These are phyloP conservation scores for Dynastes hyllus DNA, from an alignment of 2,888 invertebrate species.

Conservation along the genomic window DNA sequence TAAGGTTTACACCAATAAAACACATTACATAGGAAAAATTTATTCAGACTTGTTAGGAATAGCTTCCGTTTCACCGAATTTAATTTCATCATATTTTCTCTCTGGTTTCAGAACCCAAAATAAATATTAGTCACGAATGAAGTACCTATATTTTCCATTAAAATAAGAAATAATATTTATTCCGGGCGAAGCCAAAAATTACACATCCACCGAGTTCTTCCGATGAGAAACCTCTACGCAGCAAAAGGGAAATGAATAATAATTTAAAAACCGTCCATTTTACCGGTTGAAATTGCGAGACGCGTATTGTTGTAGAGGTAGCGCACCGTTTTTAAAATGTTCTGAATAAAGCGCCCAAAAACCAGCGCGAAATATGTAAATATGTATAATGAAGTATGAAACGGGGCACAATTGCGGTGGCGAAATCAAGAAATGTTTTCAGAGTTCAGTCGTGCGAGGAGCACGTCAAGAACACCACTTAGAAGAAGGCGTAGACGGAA, in stretches of 20 bases:
- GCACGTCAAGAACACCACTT: constrained; percentile 70
- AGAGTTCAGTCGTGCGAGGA: constrained; percentile 65
- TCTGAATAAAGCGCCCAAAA: constrained; percentile 11
- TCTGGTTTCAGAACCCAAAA: too few relatives aligned
- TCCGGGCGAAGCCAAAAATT: not conserved
- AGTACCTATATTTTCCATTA: constrained; percentile 3
- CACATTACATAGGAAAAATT: too few relatives aligned
- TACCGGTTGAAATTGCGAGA: constrained; percentile 2
- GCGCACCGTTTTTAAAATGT: constrained; percentile 16
- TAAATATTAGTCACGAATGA: too few relatives aligned
- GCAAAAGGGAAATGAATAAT: not conserved
- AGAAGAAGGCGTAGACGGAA: constrained; percentile 68
- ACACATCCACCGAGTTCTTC: not conserved
- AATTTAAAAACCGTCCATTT: too few relatives aligned
- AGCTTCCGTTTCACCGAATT: too few relatives aligned
- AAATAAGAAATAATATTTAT: constrained; percentile 9
- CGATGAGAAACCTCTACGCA: not conserved
- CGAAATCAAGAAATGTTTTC: constrained; percentile 50
- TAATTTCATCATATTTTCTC: too few relatives aligned
- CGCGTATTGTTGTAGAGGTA: constrained; percentile 14
- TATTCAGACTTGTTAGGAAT: too few relatives aligned
- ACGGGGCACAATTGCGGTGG: constrained; percentile 45
- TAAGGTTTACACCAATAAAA: too few relatives aligned
- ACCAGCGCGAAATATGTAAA: constrained; percentile 44
- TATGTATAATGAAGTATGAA: constrained; percentile 43